phyloP scores from a whole-genome alignment of 2,888 invertebrate species.

The Vanessa cardui region DNA sequence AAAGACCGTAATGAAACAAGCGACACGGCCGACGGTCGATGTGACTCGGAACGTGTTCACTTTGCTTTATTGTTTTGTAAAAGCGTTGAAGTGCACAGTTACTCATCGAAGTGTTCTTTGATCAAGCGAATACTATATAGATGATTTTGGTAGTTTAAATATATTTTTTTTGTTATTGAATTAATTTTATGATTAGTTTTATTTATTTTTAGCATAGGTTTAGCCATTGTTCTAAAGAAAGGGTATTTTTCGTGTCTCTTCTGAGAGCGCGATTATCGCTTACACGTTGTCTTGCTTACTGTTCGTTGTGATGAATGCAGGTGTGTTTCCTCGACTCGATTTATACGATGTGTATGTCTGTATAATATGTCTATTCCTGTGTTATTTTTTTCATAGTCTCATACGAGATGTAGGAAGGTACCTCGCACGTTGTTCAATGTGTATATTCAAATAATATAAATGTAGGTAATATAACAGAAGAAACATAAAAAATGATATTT shows the following conservation, averaged over 20 bases:
- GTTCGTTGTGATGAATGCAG: neutral
- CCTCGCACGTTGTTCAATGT: conserved; percentile 18
- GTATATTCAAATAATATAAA: conserved; percentile 7
- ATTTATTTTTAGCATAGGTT: conserved; percentile 36
- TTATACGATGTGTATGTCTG: conserved; percentile 4
- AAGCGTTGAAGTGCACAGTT: conserved; percentile 21
- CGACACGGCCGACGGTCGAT: conserved; percentile 13
- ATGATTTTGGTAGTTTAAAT: conserved; percentile 21
- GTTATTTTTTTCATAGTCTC: conserved; percentile 7
- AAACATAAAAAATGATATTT: neutral
- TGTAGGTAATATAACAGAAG: neutral
- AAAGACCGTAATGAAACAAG: conserved; percentile 57
- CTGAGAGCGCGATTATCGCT: neutral
- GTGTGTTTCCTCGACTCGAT: neutral
- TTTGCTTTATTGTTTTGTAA: conserved; percentile 33
- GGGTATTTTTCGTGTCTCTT: neutral
- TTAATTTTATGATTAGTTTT: conserved; percentile 33
- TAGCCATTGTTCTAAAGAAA: neutral
- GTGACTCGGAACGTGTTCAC: conserved; percentile 26
- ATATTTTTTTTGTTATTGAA: conserved; percentile 19
- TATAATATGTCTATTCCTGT: neutral
- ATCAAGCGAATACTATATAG: conserved; percentile 14
- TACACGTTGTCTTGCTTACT: neutral
- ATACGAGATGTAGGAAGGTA: conserved; percentile 13
- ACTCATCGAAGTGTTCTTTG: conserved; percentile 19